A percentile compares a stretch with the other conserved stretches of the same genome.
phyloP scores from a whole-genome alignment of 2,888 invertebrate genomes.

The Cancer borealis region DNA sequence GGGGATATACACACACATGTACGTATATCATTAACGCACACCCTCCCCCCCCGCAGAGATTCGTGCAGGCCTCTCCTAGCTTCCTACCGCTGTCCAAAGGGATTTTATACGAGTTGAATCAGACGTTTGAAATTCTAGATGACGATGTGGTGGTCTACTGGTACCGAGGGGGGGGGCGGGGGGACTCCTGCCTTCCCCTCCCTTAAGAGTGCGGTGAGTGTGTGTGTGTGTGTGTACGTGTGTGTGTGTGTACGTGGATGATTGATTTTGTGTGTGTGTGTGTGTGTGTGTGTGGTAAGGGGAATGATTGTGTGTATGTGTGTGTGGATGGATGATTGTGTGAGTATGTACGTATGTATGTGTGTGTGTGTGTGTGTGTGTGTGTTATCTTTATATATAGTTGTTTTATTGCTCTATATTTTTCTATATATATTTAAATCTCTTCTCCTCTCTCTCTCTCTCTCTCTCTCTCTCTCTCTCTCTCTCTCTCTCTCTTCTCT shows the following conservation, averaged over 20 bases:
- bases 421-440: too few relatives aligned
- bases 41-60: too few relatives aligned
- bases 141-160: constrained; percentile 59
- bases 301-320: too few relatives aligned
- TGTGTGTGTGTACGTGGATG: too few relatives aligned
- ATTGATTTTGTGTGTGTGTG: too few relatives aligned
- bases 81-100: constrained; percentile 53
- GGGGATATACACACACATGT: background rate
- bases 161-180: constrained; percentile 51
- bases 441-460: constrained; percentile 18
- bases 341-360: too few relatives aligned
- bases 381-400: too few relatives aligned
- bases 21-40: too few relatives aligned
- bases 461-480: background rate
- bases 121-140: constrained; percentile 60
- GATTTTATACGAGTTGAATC: constrained; percentile 60
- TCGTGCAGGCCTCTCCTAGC: background rate
- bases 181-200: background rate
- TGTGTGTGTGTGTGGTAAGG: too few relatives aligned
- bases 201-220: constrained; percentile 57
- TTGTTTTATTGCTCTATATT: background rate
- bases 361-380: too few relatives aligned
- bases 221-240: too few relatives aligned
- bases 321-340: too few relatives aligned
- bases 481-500: background rate